phyloP scores from a whole-genome alignment of 2,797 vertebrate genomes.

The Lophotriccus pileatus region DNA sequence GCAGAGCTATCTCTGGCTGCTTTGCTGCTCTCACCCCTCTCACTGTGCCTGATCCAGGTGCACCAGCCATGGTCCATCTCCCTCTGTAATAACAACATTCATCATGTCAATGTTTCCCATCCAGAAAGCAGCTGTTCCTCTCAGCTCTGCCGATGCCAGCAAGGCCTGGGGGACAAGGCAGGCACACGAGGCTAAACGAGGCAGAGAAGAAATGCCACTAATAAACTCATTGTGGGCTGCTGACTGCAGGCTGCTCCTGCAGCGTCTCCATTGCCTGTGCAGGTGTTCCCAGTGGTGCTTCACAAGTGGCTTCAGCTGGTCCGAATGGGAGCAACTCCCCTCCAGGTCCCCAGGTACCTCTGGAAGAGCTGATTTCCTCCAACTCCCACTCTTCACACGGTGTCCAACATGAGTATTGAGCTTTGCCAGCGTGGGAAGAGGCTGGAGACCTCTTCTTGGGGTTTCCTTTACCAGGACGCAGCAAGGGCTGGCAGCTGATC shows the following conservation, averaged over 20 bases:
- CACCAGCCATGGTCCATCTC: conserved; percentile 30
- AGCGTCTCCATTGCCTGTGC: background rate
- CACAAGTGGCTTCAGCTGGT: accelerated
- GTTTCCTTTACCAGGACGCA: accelerated
- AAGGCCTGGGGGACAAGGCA: background rate
- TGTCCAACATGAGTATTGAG: accelerated
- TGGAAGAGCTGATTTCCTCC: background rate
- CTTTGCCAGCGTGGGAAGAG: background rate
- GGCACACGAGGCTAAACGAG: background rate
- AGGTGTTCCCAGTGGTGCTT: background rate
- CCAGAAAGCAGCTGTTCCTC: conserved; percentile 40
- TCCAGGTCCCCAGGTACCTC: accelerated
- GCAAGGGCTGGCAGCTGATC: background rate
- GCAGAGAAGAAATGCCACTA: background rate
- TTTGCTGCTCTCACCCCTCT: background rate
- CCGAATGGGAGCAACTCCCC: accelerated
- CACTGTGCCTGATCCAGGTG: conserved; percentile 31
- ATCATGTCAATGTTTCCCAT: conserved; percentile 38
- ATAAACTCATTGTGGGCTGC: accelerated
- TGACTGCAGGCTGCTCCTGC: background rate
- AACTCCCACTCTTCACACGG: accelerated
- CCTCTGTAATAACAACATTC: background rate
- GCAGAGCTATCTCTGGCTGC: background rate
- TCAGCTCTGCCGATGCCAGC: background rate
- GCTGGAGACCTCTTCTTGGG: background rate